phyloP scores from a whole-genome alignment of 2,888 invertebrate genomes.

The Euzophera pinguis region DNA sequence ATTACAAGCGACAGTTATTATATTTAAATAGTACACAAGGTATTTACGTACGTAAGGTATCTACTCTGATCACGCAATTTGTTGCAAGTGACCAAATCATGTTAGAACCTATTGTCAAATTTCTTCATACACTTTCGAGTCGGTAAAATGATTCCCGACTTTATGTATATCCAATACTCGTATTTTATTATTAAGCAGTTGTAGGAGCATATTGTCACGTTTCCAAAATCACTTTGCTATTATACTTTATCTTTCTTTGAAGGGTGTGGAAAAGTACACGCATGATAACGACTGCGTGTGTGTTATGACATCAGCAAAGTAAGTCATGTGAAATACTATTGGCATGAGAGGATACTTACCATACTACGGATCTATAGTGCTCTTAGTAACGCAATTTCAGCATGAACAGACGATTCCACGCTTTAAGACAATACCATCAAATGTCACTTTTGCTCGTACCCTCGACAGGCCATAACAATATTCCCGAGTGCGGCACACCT shows the following conservation, averaged over 20 bases:
- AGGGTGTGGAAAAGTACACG: not conserved
- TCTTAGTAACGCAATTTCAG: slow-evolving; percentile 14
- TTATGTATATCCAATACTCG: not conserved
- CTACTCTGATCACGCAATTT: not conserved
- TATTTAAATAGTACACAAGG: too few relatives aligned
- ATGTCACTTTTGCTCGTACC: not conserved
- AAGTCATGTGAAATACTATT: slow-evolving; percentile 36
- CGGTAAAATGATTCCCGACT: not conserved
- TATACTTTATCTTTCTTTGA: not conserved
- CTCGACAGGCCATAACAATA: not conserved
- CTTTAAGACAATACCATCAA: not conserved
- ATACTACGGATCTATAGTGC: slow-evolving; percentile 19
- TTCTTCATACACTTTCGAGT: not conserved
- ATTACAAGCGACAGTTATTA: too few relatives aligned
- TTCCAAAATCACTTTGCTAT: not conserved
- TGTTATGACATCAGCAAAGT: slow-evolving; percentile 31
- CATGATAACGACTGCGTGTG: not conserved
- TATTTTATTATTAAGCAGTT: slow-evolving; percentile 2
- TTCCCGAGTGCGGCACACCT: slow-evolving; percentile 11
- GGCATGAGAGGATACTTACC: slow-evolving; percentile 28
- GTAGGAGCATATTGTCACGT: not conserved
- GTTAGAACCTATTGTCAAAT: not conserved
- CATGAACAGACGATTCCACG: not conserved
- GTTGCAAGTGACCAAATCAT: not conserved
- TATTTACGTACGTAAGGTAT: too few relatives aligned